These are phyloP conservation scores for Bubo bubo DNA, from an alignment of 2,113 vertebrate species.

Conservation along the genomic window DNA sequence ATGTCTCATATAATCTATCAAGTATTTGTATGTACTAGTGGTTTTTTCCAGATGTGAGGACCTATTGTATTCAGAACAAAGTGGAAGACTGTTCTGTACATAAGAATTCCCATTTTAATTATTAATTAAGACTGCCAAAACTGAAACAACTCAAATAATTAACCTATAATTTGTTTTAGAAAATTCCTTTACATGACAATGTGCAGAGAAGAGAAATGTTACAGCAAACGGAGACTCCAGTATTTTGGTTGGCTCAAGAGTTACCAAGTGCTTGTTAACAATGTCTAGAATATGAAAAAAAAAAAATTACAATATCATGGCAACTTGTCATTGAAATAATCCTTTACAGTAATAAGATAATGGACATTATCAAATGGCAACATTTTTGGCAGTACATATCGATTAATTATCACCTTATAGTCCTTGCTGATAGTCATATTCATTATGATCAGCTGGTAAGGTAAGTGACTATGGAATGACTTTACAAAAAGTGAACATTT, in stretches of 20 bases:
- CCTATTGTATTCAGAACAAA: background rate
- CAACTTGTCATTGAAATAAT: constrained; percentile 11
- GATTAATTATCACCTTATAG: constrained; percentile 59
- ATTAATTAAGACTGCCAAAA: background rate
- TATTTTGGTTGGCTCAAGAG: background rate
- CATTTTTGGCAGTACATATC: constrained; percentile 40
- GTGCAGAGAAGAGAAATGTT: background rate
- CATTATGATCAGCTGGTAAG: constrained; percentile 27
- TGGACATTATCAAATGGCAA: background rate
- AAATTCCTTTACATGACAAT: constrained; percentile 2
- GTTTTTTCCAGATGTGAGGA: background rate
- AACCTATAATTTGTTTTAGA: background rate
- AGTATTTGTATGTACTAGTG: background rate
- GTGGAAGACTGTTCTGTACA: background rate
- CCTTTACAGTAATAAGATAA: constrained; percentile 31
- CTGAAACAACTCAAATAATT: background rate
- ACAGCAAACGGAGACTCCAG: background rate
- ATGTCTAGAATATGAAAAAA: background rate
- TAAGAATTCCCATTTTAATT: background rate
- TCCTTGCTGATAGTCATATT: background rate
- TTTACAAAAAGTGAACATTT: constrained; percentile 46
- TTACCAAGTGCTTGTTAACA: constrained; percentile 2
- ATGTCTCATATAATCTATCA: background rate
- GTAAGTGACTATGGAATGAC: constrained; percentile 34
- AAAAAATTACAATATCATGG: background rate